Conservation (phyloP, 2,888 invertebrate genomes). For the Drosophila vallismaia region DNA sequence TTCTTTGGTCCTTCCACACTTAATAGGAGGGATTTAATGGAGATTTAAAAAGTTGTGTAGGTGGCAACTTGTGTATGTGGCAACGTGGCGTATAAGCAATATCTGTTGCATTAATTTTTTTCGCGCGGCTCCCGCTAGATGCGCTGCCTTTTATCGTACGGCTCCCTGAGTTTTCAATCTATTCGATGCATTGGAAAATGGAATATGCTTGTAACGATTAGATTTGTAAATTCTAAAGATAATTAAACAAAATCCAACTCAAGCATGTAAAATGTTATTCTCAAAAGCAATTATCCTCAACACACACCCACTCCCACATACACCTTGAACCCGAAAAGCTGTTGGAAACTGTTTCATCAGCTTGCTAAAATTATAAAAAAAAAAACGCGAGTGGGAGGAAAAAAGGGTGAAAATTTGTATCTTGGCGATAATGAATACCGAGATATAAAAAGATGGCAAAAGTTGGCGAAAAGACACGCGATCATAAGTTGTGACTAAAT, state of each 20-base stretch:
- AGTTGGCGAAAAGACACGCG: conserved; percentile 18
- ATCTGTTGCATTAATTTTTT: background rate
- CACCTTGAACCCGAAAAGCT: conserved; percentile 13
- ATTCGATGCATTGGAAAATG: background rate
- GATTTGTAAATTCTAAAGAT: conserved; percentile 11
- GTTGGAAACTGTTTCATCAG: conserved; percentile 21
- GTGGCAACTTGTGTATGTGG: background rate
- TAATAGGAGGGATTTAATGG: background rate
- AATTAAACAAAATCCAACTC: conserved; percentile 25
- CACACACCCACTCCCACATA: conserved; percentile 21
- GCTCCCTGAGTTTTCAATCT: background rate
- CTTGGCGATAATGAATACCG: conserved; percentile 28
- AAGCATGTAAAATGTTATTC: conserved; percentile 22
- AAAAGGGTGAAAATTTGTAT: conserved; percentile 21
- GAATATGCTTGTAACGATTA: background rate
- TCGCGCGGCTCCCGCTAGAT: too few species aligned
- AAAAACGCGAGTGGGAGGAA: background rate
- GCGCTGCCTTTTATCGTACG: too few species aligned
- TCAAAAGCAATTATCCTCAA: conserved; percentile 29
- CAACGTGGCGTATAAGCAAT: conserved; percentile 25
- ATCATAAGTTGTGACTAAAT: conserved; percentile 16
- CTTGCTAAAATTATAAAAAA: conserved; percentile 15
- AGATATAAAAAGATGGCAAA: conserved; percentile 11
- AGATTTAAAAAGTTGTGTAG: background rate
- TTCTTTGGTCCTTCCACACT: background rate